Conservation (phyloP, 2,113 vertebrate genomes). For the Chaetops frenatus region DNA sequence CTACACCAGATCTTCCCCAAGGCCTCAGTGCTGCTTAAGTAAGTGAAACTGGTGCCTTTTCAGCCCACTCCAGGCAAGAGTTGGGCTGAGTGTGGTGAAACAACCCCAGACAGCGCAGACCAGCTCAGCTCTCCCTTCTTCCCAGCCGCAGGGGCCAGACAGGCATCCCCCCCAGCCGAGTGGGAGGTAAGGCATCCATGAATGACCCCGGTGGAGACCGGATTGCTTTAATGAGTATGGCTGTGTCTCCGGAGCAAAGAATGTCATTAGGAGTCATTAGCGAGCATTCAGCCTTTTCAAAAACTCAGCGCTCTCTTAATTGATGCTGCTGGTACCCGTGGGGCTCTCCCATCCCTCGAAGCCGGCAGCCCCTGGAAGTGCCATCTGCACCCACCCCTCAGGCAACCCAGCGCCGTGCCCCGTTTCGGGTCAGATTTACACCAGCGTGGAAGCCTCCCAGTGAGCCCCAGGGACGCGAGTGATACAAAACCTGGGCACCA, state of each 20-base stretch:
- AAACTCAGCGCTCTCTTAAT: neutral
- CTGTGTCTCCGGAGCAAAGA: neutral
- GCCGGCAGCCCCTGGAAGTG: neutral
- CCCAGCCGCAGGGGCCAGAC: neutral
- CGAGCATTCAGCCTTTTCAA: neutral
- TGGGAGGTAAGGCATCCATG: neutral
- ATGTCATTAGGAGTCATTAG: constrained; percentile 35
- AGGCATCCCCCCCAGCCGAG: neutral
- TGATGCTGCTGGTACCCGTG: neutral
- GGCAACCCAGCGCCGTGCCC: neutral
- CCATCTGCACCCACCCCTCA: neutral
- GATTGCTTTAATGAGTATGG: neutral
- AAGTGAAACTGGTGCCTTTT: neutral
- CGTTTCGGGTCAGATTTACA: neutral
- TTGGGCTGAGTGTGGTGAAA: neutral
- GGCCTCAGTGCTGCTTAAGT: neutral
- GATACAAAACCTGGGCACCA: neutral
- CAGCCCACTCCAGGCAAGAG: neutral
- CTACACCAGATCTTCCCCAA: neutral
- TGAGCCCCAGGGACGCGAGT: neutral
- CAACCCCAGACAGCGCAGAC: neutral
- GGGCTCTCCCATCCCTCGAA: neutral
- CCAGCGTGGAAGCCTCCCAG: neutral
- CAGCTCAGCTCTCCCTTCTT: neutral
- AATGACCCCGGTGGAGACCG: neutral